Conservation (phyloP, 2,797 vertebrate genomes). For the Lacerta bilineata region DNA sequence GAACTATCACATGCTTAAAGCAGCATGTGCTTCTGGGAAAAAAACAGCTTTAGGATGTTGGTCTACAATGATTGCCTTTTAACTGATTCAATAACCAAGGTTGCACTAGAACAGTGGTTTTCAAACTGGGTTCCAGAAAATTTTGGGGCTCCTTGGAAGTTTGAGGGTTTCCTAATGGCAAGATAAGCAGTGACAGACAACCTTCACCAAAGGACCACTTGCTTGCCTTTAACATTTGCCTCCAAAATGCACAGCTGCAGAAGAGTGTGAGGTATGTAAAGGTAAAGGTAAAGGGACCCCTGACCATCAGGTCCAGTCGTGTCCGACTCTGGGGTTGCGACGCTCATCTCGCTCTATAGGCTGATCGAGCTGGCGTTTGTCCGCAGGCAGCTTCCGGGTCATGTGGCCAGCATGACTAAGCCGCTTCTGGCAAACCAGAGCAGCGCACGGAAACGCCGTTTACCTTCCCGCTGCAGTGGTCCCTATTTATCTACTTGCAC, state of each 20-base stretch:
- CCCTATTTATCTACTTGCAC: no score
- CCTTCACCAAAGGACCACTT: not conserved
- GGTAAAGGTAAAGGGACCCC: no score
- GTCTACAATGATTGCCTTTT: not conserved
- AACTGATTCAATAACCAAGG: not conserved
- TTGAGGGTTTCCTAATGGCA: no score
- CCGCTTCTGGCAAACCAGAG: no score
- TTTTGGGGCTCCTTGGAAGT: not conserved
- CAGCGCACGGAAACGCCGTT: no score
- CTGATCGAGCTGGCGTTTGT: no score
- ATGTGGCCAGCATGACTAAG: no score
- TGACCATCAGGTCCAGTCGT: no score
- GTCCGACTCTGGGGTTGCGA: no score
- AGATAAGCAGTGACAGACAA: not conserved
- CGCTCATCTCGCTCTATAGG: no score
- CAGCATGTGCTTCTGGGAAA: not conserved
- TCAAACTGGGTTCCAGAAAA: not conserved
- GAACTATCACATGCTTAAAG: not conserved
- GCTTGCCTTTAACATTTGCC: not conserved
- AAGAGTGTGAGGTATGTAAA: not conserved
- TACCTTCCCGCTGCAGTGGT: no score
- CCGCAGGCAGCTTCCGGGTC: no score
- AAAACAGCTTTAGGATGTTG: not conserved
- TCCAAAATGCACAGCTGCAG: not conserved
- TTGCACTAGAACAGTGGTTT: not conserved